A percentile compares a stretch with the other conserved stretches of the same genome.
phyloP scores from a whole-genome alignment of 1,140 invertebrate species.

The Aphelinus atriplicis region DNA sequence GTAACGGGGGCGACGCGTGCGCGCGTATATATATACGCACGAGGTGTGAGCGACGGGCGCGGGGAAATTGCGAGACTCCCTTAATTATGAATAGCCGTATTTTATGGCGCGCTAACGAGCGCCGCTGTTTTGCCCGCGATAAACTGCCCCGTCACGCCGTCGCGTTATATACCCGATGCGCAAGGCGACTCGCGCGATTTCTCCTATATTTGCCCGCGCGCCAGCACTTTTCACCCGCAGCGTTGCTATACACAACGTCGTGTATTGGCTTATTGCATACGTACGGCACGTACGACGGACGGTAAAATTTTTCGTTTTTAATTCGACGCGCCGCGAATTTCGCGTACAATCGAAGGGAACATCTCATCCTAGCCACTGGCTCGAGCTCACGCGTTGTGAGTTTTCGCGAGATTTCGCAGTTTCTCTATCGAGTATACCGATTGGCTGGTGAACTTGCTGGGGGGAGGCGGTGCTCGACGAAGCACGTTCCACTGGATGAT shows the following conservation, averaged over 20 bases:
- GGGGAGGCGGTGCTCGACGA: too few species aligned
- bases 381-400: too few species aligned
- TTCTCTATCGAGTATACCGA: too few species aligned
- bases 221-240: not conserved
- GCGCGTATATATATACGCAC: conserved; percentile 20
- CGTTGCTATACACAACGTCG: not conserved
- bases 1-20: conserved; percentile 47
- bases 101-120: conserved; percentile 60
- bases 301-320: too few species aligned
- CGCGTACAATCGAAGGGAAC: too few species aligned
- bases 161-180: not conserved
- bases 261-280: too few species aligned
- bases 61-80: conserved; percentile 50
- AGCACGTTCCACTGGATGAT: too few species aligned
- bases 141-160: conserved; percentile 51
- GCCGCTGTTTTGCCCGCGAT: conserved; percentile 58
- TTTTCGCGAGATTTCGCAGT: too few species aligned
- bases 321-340: too few species aligned
- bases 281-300: too few species aligned
- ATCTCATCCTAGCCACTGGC: too few species aligned
- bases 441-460: too few species aligned
- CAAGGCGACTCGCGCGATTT: conserved; percentile 30
- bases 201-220: not conserved
- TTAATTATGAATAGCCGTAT: conserved; percentile 59
- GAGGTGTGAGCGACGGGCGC: conserved; percentile 22